Evolutionary conservation across 2,797 vertebrate species (phyloP).

Genomic region (Myoxocephalus aenaeus): DNA sequence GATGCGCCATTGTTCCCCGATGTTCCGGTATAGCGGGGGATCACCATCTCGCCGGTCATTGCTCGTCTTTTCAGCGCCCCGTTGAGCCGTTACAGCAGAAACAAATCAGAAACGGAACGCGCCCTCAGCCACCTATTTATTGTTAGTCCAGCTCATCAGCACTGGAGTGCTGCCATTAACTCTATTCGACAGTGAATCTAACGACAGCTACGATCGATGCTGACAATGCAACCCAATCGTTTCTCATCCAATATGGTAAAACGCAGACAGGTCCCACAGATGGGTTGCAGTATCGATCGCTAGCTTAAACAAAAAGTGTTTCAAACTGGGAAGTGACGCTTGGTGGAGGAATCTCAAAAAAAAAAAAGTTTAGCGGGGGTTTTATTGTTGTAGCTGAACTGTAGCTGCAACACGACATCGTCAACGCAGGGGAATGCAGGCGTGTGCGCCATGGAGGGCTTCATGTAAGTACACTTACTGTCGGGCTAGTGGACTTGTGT

Average conservation of each 20-base stretch:
- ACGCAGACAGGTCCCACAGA: background rate
- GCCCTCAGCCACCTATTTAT: slow-evolving; percentile 8
- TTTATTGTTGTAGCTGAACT: slow-evolving; percentile 32
- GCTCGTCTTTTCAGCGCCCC: background rate
- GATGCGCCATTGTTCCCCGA: background rate
- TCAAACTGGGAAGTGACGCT: slow-evolving; percentile 58
- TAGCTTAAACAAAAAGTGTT: slow-evolving; percentile 34
- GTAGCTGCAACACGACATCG: slow-evolving; percentile 25
- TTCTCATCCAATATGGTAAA: background rate
- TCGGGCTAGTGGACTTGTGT: no score
- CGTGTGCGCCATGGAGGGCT: slow-evolving; percentile 23
- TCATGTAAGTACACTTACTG: slow-evolving; percentile 56
- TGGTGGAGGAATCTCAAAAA: slow-evolving; percentile 40
- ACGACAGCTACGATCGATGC: background rate
- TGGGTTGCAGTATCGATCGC: background rate
- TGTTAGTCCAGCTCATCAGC: slow-evolving; percentile 11
- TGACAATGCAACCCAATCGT: background rate
- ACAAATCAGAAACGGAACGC: slow-evolving; percentile 55
- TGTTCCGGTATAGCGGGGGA: background rate
- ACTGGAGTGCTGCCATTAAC: slow-evolving; percentile 1
- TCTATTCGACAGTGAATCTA: background rate
- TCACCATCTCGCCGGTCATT: slow-evolving; percentile 40
- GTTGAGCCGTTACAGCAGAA: slow-evolving; percentile 47
- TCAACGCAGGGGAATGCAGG: slow-evolving; percentile 34
- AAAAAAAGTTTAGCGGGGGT: slow-evolving; percentile 33